A percentile compares a stretch with the other conserved stretches of the same genome.
These are phyloP conservation scores for Diplosoma virens DNA, from an alignment of 23 tunicate genomes.

Conservation along the genomic window DNA sequence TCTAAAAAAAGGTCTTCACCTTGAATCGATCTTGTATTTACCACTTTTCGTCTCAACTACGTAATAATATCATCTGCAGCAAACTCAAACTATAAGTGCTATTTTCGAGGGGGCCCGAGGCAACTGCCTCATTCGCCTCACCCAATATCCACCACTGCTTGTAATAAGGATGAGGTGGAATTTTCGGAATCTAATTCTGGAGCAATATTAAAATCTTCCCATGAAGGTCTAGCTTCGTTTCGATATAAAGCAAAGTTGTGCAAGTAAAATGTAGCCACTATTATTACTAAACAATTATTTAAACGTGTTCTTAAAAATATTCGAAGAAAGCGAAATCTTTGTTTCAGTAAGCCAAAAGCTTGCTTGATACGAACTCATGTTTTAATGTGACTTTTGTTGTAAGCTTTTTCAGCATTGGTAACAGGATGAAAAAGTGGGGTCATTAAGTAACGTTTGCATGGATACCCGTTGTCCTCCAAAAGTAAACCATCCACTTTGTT, in stretches of 20 bases:
- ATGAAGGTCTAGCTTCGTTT: too few relatives aligned
- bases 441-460: slow-evolving; percentile 44
- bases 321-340: slow-evolving; percentile 35
- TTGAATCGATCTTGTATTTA: too few relatives aligned
- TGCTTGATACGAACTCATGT: slow-evolving; percentile 26
- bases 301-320: slow-evolving; percentile 24
- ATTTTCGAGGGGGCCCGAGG: too few relatives aligned
- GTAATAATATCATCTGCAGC: too few relatives aligned
- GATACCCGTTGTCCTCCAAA: slow-evolving; percentile 58
- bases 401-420: slow-evolving; percentile 8
- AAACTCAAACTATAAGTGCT: too few relatives aligned
- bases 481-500: not conserved
- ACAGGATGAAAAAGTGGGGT: slow-evolving; percentile 38
- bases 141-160: too few relatives aligned
- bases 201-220: too few relatives aligned
- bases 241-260: slow-evolving; percentile 56
- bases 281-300: slow-evolving; percentile 18
- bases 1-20: too few relatives aligned
- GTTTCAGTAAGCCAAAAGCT: slow-evolving; percentile 46
- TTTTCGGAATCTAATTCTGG: too few relatives aligned
- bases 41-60: too few relatives aligned
- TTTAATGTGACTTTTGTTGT: slow-evolving; percentile 40
- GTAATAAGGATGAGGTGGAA: too few relatives aligned
- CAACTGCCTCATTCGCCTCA: too few relatives aligned
- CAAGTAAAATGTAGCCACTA: slow-evolving; percentile 39